Evolutionary conservation across 2,113 vertebrate species (phyloP), one percentile per base, ranked within the genome.

Genomic region (Grallaria varia): DNA sequence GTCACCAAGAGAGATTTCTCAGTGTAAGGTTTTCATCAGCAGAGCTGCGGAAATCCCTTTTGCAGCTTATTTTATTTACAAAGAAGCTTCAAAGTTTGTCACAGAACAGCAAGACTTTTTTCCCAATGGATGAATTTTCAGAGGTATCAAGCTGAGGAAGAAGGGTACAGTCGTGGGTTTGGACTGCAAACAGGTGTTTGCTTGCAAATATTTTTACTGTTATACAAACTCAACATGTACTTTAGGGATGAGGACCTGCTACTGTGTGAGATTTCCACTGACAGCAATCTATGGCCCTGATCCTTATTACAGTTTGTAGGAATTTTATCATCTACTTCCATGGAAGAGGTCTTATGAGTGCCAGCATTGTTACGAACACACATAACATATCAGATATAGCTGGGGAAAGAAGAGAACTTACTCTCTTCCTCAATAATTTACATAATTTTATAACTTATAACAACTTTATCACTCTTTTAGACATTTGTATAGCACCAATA

Each of bases 401-500:
- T 49, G 59, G 85, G 91, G 14, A 80, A 49, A 85, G 84, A 74
- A 72, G 35, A 63, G 77, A 85, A 80, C 20, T 83, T 77, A 28
- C 20, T 81, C 84, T 87, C 90, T 91, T 86, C 63, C 79, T 80
- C 37, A 63, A 2, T 4, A 42, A 58, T 2, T 80, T 7, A 59
- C 63, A n/a, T 35, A 2, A 60, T 49, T 91, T 76, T 58, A 2
- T 59, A 64, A 67, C 47, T 67, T 31, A 28, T 1, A 77, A 79
- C 72, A 80, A 31, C 67, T 63, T 73, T 3, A 44, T 56, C 82
- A 25, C 7, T 80, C 87, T 40, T 59, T 37, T 37, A 64, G 83
- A 56, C 73, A 39, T 53, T 72, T 60, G 64, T 35, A 45, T 56
- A 94, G 93, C 92, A 96, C 96, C 96, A 37, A 84, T 59, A 90